phyloP scores from a whole-genome alignment of 2,797 vertebrate genomes.

The Coluber constrictor region DNA sequence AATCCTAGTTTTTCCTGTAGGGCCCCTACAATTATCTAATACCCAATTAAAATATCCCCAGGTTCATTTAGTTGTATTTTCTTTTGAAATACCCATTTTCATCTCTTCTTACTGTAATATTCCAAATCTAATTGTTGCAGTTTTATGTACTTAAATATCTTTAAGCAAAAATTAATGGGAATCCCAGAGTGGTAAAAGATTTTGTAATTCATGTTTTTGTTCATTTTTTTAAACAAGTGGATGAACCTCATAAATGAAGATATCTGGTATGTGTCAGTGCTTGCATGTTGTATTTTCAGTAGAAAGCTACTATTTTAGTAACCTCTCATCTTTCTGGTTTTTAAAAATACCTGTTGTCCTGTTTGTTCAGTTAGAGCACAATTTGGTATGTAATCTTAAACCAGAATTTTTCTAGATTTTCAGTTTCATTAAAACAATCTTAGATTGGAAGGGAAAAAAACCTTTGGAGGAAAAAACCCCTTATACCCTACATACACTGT shows the following conservation, averaged over 20 bases:
- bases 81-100: constrained; percentile 66
- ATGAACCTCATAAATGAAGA: constrained; percentile 60
- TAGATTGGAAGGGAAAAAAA: constrained; percentile 13
- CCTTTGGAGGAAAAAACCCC: constrained; percentile 54
- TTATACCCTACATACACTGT: constrained; percentile 58
- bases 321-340: constrained; percentile 61
- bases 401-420: constrained; percentile 50
- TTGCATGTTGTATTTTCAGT: constrained; percentile 66
- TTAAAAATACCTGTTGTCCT: constrained; percentile 55
- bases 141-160: constrained; percentile 69
- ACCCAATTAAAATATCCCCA: constrained; percentile 34
- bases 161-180: constrained; percentile 58
- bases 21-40: constrained; percentile 20
- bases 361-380: constrained; percentile 61
- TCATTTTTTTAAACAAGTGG: constrained; percentile 59
- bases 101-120: constrained; percentile 64
- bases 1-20: constrained; percentile 45
- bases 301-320: constrained; percentile 63
- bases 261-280: constrained; percentile 62
- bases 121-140: constrained; percentile 70
- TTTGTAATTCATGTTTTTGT: constrained; percentile 63
- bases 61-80: constrained; percentile 64
- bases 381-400: constrained; percentile 57
- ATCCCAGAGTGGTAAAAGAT: constrained; percentile 58
- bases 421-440: constrained; percentile 59